Evolutionary conservation across 2,888 invertebrate genomes (phyloP).

Genomic region (Drosophila robusta): DNA sequence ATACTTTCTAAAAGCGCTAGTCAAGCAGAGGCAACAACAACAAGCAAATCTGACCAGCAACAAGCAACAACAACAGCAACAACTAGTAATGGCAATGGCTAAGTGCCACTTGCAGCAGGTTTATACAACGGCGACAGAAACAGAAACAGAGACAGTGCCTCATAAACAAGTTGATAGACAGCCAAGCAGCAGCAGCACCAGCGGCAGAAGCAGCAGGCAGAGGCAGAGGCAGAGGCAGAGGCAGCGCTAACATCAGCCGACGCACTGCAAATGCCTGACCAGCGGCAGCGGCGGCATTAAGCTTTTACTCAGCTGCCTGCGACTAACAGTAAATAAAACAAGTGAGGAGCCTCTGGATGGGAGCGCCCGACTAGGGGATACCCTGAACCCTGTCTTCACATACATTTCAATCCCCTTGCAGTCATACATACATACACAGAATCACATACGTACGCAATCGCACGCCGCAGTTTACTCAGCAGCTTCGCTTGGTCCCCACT

Average conservation of each 20-base stretch:
- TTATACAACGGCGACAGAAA: slow-evolving; percentile 35
- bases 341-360: too few relatives aligned
- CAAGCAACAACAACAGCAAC: slow-evolving; percentile 26
- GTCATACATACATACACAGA: too few relatives aligned
- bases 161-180: slow-evolving; percentile 68
- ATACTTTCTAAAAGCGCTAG: slow-evolving; percentile 78
- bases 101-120: slow-evolving; percentile 51
- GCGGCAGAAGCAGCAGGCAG: neutral
- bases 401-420: too few relatives aligned
- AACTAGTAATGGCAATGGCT: slow-evolving; percentile 42
- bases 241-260: slow-evolving; percentile 5
- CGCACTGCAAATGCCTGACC: slow-evolving; percentile 22
- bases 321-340: slow-evolving; percentile 13
- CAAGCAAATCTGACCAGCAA: slow-evolving; percentile 39
- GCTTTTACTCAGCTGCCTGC: slow-evolving; percentile 38
- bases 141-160: slow-evolving; percentile 48
- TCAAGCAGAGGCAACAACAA: slow-evolving; percentile 37
- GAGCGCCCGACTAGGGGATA: too few relatives aligned
- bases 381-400: too few relatives aligned
- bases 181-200: slow-evolving; percentile 10
- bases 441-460: too few relatives aligned
- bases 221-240: slow-evolving; percentile 3
- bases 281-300: neutral
- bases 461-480: too few relatives aligned
- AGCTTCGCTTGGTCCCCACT: too few relatives aligned